A percentile compares a stretch with the other conserved stretches of the same genome.
These are phyloP conservation scores for Pediacus dermestoides DNA, from an alignment of 2,888 invertebrate genomes.

Conservation along the genomic window DNA sequence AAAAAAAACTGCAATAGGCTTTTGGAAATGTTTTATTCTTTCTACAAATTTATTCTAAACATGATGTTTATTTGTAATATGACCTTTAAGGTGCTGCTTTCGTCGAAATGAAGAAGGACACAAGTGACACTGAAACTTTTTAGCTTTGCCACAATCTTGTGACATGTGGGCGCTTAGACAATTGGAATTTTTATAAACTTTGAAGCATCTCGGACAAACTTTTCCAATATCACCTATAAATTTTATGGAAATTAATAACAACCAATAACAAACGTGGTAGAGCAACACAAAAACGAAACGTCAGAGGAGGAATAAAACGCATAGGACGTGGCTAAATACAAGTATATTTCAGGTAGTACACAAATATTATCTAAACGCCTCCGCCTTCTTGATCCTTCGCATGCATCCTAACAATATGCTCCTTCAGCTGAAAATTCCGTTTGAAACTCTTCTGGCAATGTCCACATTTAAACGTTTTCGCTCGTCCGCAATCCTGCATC, in stretches of 20 bases:
- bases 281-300: no score
- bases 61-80: slow-evolving; percentile 25
- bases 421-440: slow-evolving; percentile 5
- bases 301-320: no score
- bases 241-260: no score
- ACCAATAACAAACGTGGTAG: no score
- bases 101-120: slow-evolving; percentile 38
- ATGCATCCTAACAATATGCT: slow-evolving; percentile 6
- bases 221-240: slow-evolving; percentile 1
- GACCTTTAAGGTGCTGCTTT: slow-evolving; percentile 27
- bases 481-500: slow-evolving; percentile 7
- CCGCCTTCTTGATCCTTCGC: slow-evolving; percentile 1
- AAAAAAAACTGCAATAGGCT: slow-evolving; percentile 8
- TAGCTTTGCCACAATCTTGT: slow-evolving; percentile 40
- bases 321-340: no score
- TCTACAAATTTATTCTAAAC: neutral
- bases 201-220: slow-evolving; percentile 38
- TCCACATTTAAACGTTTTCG: slow-evolving; percentile 2
- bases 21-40: neutral
- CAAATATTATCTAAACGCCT: no score
- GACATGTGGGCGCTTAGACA: slow-evolving; percentile 23
- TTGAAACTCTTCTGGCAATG: neutral
- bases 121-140: slow-evolving; percentile 46
- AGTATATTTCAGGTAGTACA: no score
- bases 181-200: slow-evolving; percentile 35